Conservation (phyloP, 2,113 vertebrate genomes). For the Kryptolebias marmoratus region DNA sequence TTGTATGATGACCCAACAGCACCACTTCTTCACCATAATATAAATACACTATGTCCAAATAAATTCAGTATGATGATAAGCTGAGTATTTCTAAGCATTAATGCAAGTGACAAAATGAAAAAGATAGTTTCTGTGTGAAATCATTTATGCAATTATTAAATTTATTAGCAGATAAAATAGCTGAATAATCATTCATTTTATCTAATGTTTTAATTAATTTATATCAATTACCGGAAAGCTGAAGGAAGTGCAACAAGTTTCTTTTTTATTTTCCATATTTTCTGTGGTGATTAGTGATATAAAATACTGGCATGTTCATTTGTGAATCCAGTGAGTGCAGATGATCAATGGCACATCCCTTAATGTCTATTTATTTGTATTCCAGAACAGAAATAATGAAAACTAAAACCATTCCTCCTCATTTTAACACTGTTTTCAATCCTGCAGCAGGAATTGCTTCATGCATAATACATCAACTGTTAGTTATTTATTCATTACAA, state of each 20-base stretch:
- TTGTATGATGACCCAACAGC: too few relatives aligned
- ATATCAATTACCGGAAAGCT: slow-evolving; percentile 44
- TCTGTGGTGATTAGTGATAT: slow-evolving; percentile 49
- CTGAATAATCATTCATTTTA: slow-evolving; percentile 45
- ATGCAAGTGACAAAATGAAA: slow-evolving; percentile 17
- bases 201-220: slow-evolving; percentile 33
- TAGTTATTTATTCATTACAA: slow-evolving; percentile 77
- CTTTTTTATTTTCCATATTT: slow-evolving; percentile 19
- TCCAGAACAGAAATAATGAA: slow-evolving; percentile 37
- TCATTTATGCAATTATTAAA: slow-evolving; percentile 16
- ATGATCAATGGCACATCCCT: slow-evolving; percentile 44
- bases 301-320: slow-evolving; percentile 47
- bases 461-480: slow-evolving; percentile 72
- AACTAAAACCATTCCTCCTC: slow-evolving; percentile 43
- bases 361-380: slow-evolving; percentile 40
- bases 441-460: slow-evolving; percentile 64
- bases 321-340: slow-evolving; percentile 24
- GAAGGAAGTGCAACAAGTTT: slow-evolving; percentile 14
- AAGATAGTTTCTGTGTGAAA: slow-evolving; percentile 6
- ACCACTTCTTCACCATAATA: too few relatives aligned
- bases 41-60: background rate
- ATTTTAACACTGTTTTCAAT: slow-evolving; percentile 56
- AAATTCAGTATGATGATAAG: background rate
- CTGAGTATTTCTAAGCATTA: background rate
- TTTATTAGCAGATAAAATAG: slow-evolving; percentile 47